Base-by-base conservation (phyloP, 2,888 invertebrate genomes). In the Hermaeophaga mercurialis region DNA sequence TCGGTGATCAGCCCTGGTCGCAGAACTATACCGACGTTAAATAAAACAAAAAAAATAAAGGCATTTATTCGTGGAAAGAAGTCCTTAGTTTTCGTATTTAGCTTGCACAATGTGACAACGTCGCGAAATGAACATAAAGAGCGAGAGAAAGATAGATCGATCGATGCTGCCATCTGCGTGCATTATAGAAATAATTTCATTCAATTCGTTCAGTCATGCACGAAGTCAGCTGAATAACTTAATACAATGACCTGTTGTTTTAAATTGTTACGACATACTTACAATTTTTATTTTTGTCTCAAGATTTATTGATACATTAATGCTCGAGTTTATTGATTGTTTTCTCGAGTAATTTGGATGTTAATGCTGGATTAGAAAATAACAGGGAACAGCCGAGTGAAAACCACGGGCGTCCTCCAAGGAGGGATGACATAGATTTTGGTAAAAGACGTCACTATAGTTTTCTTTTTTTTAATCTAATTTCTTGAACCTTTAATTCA, bases 241-340 rank as follows among this genome's bases (percentile, higher is more conserved):
- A 52, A 58, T 55, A 57, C 59, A 59, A 61, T 59, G 63, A 63
- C 61, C 57, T 62, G 57, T 49, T 61, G 53, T 59, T 56, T 55
- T 52, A 44, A 57, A 60, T 56, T 53, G 56, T 60, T 59, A 62
- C 62, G 58, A 54, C 58, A 59, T 59, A 52, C 47, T 53, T 48
- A 53, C 52, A 31, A 47, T 46, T 56, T 52, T 45, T 45, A 44
- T 55, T 34, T 50, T 46, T 22, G 45, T 33, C 19, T 15, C 24
- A 28, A 11, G 22, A 34, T 8, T 41, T 18, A 46, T 46, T 24
- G 33, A 38, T 45, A 39, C 41, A 39, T 39, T 24, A 17, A 45
- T 31, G 31, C n/a, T 45, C 17, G 15, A 17, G 9, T 15, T 36
- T 36, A 8, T 11, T 36, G 36, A 11, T 12, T n/a, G 28, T 7